Conservation (phyloP, 2,888 invertebrate species). For the Halictus quadricinctus region DNA sequence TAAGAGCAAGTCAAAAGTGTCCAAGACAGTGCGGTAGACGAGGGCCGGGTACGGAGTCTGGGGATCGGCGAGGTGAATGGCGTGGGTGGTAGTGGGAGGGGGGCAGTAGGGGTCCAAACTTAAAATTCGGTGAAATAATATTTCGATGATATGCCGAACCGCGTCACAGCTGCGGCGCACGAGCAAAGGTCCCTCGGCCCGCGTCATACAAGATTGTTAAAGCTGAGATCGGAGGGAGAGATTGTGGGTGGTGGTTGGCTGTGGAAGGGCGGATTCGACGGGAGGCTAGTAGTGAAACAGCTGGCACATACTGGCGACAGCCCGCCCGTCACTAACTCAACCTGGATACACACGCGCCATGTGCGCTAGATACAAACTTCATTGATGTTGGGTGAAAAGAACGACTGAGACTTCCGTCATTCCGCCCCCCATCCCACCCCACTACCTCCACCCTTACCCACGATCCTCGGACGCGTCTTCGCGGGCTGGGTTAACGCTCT, state of each 20-base stretch:
- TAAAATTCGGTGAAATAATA: constrained; percentile 79
- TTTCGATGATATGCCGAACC: constrained; percentile 80
- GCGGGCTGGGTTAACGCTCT: constrained; percentile 31
- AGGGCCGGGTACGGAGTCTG: background rate
- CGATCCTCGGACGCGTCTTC: constrained; percentile 14
- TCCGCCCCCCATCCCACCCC: constrained; percentile 48
- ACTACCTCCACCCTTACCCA: constrained; percentile 32
- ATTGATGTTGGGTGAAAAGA: constrained; percentile 80
- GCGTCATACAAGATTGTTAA: constrained; percentile 81
- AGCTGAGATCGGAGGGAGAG: constrained; percentile 69
- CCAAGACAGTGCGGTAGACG: background rate
- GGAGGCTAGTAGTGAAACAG: constrained; percentile 79
- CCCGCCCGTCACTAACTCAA: constrained; percentile 82
- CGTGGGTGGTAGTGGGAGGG: background rate
- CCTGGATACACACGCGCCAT: constrained; percentile 80
- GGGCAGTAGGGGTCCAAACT: constrained; percentile 50
- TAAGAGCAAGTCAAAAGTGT: background rate
- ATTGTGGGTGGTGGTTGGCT: constrained; percentile 47
- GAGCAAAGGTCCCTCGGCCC: constrained; percentile 74
- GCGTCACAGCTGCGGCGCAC: constrained; percentile 78
- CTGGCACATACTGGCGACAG: constrained; percentile 81
- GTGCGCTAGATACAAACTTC: constrained; percentile 82
- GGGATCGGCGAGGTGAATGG: background rate
- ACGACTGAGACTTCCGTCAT: constrained; percentile 69
- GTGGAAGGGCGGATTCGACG: constrained; percentile 33